phyloP scores from a whole-genome alignment of 2,113 vertebrate genomes.

The Pyxicephalus adspersus region DNA sequence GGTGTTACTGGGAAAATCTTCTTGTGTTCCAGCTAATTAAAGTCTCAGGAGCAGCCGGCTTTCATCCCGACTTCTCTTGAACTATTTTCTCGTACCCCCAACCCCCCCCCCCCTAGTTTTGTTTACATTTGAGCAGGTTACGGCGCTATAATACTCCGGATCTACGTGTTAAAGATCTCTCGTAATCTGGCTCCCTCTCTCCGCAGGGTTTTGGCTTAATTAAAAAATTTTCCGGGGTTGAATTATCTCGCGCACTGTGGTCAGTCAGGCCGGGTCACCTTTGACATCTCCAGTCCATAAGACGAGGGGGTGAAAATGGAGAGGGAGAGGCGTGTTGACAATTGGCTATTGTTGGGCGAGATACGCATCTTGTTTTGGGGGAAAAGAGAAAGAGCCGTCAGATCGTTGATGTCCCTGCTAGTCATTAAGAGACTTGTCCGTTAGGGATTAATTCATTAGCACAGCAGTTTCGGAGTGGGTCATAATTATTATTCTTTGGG shows the following conservation, averaged over 20 bases:
- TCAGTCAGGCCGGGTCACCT: constrained; percentile 91
- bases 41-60: background rate
- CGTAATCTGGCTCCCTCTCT: constrained; percentile 60
- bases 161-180: constrained; percentile 63
- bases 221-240: constrained; percentile 69
- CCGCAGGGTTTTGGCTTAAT: constrained; percentile 66
- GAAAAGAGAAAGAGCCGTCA: constrained; percentile 71
- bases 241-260: constrained; percentile 87
- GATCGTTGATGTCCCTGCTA: constrained; percentile 81
- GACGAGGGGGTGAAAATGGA: constrained; percentile 67
- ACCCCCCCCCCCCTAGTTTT: constrained; percentile 54
- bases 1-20: background rate
- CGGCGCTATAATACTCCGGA: constrained; percentile 63
- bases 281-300: constrained; percentile 84
- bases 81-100: constrained; percentile 56
- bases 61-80: constrained; percentile 41
- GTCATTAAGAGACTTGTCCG: constrained; percentile 80
- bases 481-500: constrained; percentile 79
- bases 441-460: constrained; percentile 86
- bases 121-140: constrained; percentile 68
- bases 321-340: constrained; percentile 73
- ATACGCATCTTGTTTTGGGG: constrained; percentile 76
- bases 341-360: constrained; percentile 86
- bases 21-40: constrained; percentile 22
- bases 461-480: constrained; percentile 75